Conservation (phyloP, 2,888 invertebrate genomes). For the Megaustenia siamemsis region DNA sequence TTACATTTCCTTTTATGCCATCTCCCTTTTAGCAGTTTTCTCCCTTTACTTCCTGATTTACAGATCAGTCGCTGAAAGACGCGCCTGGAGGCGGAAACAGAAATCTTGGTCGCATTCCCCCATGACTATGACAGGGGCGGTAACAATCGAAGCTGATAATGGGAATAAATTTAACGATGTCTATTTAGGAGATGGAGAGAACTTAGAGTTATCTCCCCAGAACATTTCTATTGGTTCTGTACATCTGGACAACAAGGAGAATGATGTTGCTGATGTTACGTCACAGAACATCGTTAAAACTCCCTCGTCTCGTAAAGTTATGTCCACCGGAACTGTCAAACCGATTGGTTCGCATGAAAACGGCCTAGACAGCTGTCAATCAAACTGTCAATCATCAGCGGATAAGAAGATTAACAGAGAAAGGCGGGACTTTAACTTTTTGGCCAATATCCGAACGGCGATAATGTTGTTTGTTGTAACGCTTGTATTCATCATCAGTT, state of each 20-base stretch:
- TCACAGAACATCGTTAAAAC: not conserved
- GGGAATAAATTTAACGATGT: not conserved
- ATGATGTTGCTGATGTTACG: not conserved
- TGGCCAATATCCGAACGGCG: conserved; percentile 79
- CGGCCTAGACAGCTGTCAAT: conserved; percentile 20
- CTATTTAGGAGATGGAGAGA: not conserved
- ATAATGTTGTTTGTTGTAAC: conserved; percentile 80
- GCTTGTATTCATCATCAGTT: conserved; percentile 78
- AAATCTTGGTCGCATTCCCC: conserved; percentile 56
- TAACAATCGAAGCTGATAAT: not conserved
- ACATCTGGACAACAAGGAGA: not conserved
- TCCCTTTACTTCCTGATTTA: conserved; percentile 73
- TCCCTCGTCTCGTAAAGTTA: not conserved
- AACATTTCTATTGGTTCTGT: not conserved
- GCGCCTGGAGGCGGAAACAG: conserved; percentile 62
- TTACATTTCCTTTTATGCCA: conserved; percentile 66
- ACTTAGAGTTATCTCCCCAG: conserved; percentile 33
- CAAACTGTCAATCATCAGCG: conserved; percentile 5
- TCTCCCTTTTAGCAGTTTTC: conserved; percentile 70
- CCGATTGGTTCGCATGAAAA: conserved; percentile 17
- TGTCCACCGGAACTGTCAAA: not conserved
- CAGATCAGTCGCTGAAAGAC: conserved; percentile 67
- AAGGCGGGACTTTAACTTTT: conserved; percentile 70
- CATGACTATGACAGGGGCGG: conserved; percentile 53
- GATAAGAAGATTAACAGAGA: conserved; percentile 61